Conservation (phyloP, 1,140 invertebrate species). For the Dreissena polymorpha region DNA sequence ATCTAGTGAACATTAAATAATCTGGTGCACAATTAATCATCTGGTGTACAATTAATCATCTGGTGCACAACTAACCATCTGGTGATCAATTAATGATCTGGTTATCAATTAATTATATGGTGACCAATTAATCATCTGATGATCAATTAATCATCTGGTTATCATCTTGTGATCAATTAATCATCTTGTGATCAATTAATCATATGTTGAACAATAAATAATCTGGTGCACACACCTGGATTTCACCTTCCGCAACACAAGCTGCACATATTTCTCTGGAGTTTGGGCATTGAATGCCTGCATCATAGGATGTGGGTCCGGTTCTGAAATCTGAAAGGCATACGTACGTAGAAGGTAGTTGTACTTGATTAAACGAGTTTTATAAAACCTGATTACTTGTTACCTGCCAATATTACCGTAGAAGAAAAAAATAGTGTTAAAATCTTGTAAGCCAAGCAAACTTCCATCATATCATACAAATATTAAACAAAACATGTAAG, state of each 20-base stretch:
- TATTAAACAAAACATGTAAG: no score
- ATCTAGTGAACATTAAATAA: no score
- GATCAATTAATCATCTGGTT: no score
- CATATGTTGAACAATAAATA: background rate
- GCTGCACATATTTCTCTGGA: slow-evolving; percentile 89
- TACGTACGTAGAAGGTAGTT: no score
- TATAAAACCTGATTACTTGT: no score
- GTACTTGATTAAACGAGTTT: no score
- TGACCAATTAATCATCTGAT: no score
- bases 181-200: background rate
- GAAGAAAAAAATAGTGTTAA: background rate
- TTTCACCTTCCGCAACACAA: slow-evolving; percentile 89
- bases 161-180: background rate
- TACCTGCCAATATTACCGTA: background rate
- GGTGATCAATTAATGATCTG: no score
- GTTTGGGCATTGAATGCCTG: slow-evolving; percentile 87
- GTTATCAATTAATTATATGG: no score
- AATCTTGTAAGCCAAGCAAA: background rate
- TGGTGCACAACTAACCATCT: no score
- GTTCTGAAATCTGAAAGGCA: slow-evolving; percentile 73
- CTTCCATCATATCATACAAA: background rate
- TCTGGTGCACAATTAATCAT: no score
- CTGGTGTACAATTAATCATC: no score
- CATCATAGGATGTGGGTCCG: slow-evolving; percentile 86
- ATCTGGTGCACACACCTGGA: slow-evolving; percentile 76